Conservation (phyloP, 2,888 invertebrate genomes). For the Ischnus inquisitorius region DNA sequence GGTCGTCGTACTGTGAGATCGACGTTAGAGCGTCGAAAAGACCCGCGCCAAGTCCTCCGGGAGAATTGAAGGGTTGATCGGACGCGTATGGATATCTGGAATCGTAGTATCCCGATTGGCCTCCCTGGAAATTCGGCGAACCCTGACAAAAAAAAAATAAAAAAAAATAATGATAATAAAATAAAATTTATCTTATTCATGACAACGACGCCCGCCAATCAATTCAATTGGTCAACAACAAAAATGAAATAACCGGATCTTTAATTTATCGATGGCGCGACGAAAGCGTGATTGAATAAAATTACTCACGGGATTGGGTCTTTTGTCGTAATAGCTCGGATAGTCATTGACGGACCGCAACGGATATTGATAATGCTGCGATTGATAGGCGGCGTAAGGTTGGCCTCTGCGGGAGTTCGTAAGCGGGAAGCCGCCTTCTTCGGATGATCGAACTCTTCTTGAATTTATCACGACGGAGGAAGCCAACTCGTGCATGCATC, state of each 20-base stretch:
- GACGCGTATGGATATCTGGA: slow-evolving; percentile 57
- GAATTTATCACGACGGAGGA: slow-evolving; percentile 56
- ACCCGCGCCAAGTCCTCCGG: slow-evolving; percentile 72
- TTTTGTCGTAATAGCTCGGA: slow-evolving; percentile 47
- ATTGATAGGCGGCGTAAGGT: slow-evolving; percentile 31
- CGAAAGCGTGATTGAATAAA: too few species aligned
- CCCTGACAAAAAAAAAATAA: slow-evolving; percentile 55
- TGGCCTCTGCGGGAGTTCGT: slow-evolving; percentile 42
- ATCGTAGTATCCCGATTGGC: slow-evolving; percentile 58
- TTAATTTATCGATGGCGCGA: neutral
- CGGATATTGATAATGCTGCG: slow-evolving; percentile 42
- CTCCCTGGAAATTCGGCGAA: slow-evolving; percentile 31
- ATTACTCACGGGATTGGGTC: slow-evolving; percentile 46
- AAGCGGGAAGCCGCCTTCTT: slow-evolving; percentile 31
- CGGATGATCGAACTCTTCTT: slow-evolving; percentile 63
- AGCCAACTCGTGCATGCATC: slow-evolving; percentile 79
- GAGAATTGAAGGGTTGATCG: slow-evolving; percentile 57
- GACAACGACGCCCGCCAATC: neutral
- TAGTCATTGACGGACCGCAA: slow-evolving; percentile 44
- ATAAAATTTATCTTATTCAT: neutral
- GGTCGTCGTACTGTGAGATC: slow-evolving; percentile 91
- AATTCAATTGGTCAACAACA: neutral
- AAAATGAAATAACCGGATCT: neutral
- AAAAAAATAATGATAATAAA: slow-evolving; percentile 54
- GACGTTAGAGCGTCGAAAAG: slow-evolving; percentile 87